A percentile compares a stretch with the other conserved stretches of the same genome.
These are phyloP conservation scores for Drosophila truncata DNA, from an alignment of 1,140 invertebrate species.

Conservation along the genomic window DNA sequence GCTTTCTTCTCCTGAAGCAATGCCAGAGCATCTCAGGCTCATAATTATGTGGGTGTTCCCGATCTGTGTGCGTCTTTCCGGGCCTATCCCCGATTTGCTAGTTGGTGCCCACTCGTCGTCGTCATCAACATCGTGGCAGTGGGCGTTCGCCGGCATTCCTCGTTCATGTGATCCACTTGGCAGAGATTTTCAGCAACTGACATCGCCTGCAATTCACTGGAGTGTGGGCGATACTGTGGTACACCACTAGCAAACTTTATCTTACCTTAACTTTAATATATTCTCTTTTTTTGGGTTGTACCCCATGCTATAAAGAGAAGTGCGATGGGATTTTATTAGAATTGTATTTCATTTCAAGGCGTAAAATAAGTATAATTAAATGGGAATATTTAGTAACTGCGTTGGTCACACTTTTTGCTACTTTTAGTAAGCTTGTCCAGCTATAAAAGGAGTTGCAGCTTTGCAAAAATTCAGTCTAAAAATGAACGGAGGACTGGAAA, in stretches of 20 bases:
- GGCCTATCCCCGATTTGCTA: conserved; percentile 12
- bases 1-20: conserved; percentile 21
- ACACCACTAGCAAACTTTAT: conserved; percentile 10
- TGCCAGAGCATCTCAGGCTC: conserved; percentile 12
- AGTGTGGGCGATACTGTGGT: conserved; percentile 22
- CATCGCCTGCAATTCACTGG: conserved; percentile 19
- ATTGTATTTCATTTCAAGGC: background rate
- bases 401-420: too few relatives aligned
- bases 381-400: background rate
- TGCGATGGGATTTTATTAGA: background rate
- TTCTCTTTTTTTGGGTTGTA: background rate
- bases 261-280: background rate
- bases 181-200: conserved; percentile 46
- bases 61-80: conserved; percentile 26
- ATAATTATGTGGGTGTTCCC: conserved; percentile 54
- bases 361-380: background rate
- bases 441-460: too few relatives aligned
- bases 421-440: too few relatives aligned
- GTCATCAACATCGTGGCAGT: conserved; percentile 26
- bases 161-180: conserved; percentile 51
- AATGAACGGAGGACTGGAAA: too few relatives aligned
- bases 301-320: background rate
- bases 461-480: too few relatives aligned
- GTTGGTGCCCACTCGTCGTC: conserved; percentile 36
- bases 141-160: conserved; percentile 45